These are phyloP conservation scores for Eudasyphora cyanicolor DNA, from an alignment of 2,888 invertebrate species.

Conservation along the genomic window DNA sequence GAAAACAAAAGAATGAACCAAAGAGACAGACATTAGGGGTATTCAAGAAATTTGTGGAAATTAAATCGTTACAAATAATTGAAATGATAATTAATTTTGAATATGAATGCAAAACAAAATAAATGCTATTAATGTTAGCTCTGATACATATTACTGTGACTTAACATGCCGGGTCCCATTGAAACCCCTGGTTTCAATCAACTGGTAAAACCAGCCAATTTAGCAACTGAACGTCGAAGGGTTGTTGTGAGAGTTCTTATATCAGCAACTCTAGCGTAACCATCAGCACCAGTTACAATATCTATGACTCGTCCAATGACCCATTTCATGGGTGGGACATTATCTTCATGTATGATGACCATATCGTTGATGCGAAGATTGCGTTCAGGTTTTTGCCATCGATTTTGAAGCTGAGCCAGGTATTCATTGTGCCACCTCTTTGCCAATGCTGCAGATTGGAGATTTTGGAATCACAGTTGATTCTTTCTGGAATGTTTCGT, in stretches of 20 bases:
- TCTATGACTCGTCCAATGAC: constrained; percentile 33
- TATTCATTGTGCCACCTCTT: constrained; percentile 39
- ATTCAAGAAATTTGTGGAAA: no score
- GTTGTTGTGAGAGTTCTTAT: neutral
- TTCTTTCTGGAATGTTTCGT: constrained; percentile 25
- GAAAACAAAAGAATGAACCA: no score
- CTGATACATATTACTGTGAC: no score
- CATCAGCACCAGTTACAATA: constrained; percentile 32
- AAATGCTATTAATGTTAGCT: no score
- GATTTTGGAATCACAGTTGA: neutral
- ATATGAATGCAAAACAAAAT: no score
- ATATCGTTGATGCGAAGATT: constrained; percentile 42
- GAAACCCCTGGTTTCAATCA: constrained; percentile 40
- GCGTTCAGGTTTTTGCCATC: constrained; percentile 15
- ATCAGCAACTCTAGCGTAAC: constrained; percentile 49
- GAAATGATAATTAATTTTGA: no score
- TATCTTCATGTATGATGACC: constrained; percentile 42
- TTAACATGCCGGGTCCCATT: constrained; percentile 32
- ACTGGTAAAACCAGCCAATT: constrained; percentile 8
- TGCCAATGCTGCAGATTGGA: constrained; percentile 29
- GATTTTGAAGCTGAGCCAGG: constrained; percentile 8
- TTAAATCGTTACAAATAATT: no score
- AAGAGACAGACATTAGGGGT: no score
- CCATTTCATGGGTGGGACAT: constrained; percentile 48
- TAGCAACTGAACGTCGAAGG: constrained; percentile 10